Evolutionary conservation across 2,888 invertebrate genomes (phyloP).

Genomic region (Hypercompe scribonia): DNA sequence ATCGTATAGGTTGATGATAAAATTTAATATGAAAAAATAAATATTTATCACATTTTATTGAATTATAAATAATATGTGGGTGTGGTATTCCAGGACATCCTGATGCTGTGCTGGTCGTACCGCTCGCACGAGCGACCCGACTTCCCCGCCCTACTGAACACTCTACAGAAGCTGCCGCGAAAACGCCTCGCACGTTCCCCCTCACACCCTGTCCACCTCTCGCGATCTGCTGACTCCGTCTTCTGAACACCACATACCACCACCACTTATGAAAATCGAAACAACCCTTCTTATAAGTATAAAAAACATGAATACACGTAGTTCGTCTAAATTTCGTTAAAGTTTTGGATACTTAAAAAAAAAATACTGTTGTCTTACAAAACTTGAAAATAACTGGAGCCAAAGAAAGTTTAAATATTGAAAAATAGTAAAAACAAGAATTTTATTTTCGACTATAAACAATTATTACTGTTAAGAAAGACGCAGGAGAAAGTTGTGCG

Average conservation of each 20-base stretch:
- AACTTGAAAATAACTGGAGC: too few relatives aligned
- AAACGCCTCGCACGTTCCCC: constrained; percentile 98
- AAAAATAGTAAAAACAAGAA: too few relatives aligned
- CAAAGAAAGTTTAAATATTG: too few relatives aligned
- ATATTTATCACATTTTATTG: too few relatives aligned
- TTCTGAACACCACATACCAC: constrained; percentile 86
- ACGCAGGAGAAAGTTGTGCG: too few relatives aligned
- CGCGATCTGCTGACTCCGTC: constrained; percentile 98
- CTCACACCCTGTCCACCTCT: constrained; percentile 98
- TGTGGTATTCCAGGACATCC: constrained; percentile 90
- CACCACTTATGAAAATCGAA: background rate
- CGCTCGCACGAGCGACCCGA: constrained; percentile 94
- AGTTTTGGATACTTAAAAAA: too few relatives aligned
- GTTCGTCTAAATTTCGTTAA: too few relatives aligned
- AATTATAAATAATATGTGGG: background rate
- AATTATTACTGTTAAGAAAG: too few relatives aligned
- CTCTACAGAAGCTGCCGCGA: constrained; percentile 96
- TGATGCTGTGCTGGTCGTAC: constrained; percentile 99
- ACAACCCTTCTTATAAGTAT: background rate
- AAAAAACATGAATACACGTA: background rate
- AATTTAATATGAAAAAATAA: too few relatives aligned
- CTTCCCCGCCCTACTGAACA: constrained; percentile 94
- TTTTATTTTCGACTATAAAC: too few relatives aligned
- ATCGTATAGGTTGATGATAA: too few relatives aligned
- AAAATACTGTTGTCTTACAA: too few relatives aligned